A percentile compares a stretch with the other conserved stretches of the same genome.
Conservation (phyloP, 2,888 invertebrate species). For the Petrophora chlorosata region DNA sequence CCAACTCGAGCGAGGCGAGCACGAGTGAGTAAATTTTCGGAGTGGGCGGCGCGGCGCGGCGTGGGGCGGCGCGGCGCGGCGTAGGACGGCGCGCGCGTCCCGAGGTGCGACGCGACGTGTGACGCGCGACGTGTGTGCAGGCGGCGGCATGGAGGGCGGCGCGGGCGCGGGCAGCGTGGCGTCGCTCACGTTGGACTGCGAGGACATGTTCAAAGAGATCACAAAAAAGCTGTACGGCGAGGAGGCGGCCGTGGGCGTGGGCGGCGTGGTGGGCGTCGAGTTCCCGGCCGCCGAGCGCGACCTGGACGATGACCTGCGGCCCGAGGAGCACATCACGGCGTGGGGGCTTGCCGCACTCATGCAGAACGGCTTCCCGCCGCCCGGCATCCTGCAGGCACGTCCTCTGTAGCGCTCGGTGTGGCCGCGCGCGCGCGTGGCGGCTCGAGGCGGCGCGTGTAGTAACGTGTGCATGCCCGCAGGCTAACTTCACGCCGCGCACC, state of each 20-base stretch:
- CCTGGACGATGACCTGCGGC: conserved; percentile 82
- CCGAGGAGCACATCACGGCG: conserved; percentile 89
- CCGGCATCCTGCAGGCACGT: conserved; percentile 82
- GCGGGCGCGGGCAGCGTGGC: conserved; percentile 72
- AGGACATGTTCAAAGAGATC: conserved; percentile 96
- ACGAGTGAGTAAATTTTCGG: too few relatives aligned
- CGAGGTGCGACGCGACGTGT: too few relatives aligned
- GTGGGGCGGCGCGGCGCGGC: too few relatives aligned
- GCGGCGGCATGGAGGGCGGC: conserved; percentile 76
- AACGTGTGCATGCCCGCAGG: too few relatives aligned
- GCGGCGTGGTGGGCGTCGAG: conserved; percentile 71
- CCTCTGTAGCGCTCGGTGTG: too few relatives aligned
- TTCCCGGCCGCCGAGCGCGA: conserved; percentile 80
- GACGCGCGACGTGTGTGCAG: too few relatives aligned
- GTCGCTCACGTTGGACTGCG: conserved; percentile 87
- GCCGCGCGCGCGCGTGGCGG: conserved; percentile 43
- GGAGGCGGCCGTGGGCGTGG: conserved; percentile 80
- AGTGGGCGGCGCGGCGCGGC: too few relatives aligned
- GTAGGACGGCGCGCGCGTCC: too few relatives aligned
- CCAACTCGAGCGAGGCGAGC: too few relatives aligned
- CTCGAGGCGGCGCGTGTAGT: too few relatives aligned
- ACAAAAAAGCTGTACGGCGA: conserved; percentile 95
- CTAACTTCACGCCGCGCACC: conserved; percentile 82
- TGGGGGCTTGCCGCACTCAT: conserved; percentile 90
- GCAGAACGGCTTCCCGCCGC: conserved; percentile 89